Base-by-base conservation (phyloP, 2,797 vertebrate species). In the Crocidura indochinensis region DNA sequence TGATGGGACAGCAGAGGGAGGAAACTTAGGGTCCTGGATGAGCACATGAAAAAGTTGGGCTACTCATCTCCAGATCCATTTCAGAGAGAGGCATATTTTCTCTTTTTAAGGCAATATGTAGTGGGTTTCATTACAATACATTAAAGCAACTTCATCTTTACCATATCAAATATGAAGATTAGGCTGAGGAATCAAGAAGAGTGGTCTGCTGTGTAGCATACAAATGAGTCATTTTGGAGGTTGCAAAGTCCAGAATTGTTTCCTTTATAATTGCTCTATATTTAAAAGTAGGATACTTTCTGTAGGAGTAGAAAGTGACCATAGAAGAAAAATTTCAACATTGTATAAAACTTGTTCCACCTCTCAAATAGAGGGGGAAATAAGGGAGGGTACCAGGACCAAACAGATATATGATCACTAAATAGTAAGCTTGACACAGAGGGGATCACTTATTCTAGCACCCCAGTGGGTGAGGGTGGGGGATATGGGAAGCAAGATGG, bases 211-310 rank as follows among this genome's bases (percentile, higher is more conserved):
- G 44, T 38, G n/a, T 20, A 82, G 29, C 26, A 69, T 2, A 10
- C 31, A 29, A 26, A 0, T 29, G 26, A 75, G 64, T 31, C 12
- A 15, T 0, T 2, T n/a, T n/a, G n/a, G 19, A 19, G 49, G 49
- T 71, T 76, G 26, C 44, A 69, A 71, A 82, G 10, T 20, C 24
- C 38, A 29, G n/a, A 56, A 22, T 60, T 78, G 78, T 53, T 53
- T 64, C n/a, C 56, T 53, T 9, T 6, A 10, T n/a, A 49, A 69
- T 9, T 7, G 15, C n/a, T 62, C 22, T 76, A 76, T 46, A 27
- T 27, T 22, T 56, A 51, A 62, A 67, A n/a, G 64, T 67, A 67
- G n/a, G 10, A 12, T 12, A 67, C 14, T n/a, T 8, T 67, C 64
- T n/a, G 15, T 15, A 68, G n/a, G n/a, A n/a, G n/a, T n/a, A n/a